Evolutionary conservation across 2,113 vertebrate species (phyloP), one percentile per base, ranked within the genome.

Genomic region (Rutilus rutilus): DNA sequence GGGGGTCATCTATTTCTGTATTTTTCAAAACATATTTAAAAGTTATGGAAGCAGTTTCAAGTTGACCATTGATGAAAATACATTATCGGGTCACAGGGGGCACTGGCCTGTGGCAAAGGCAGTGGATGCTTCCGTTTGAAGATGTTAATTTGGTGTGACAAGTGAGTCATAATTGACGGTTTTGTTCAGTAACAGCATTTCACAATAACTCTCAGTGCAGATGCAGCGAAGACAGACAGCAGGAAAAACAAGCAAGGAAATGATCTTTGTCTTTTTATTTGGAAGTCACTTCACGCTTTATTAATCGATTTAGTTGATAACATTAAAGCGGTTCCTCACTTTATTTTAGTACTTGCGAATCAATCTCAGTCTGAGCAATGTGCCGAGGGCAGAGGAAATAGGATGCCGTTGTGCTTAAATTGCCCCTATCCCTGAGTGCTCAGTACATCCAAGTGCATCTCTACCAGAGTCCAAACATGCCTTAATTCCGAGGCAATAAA

Each of bases 51-150:
- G 89, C 89, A 88, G 86, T 90, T 86, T 39, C 76, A 91, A 89
- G 84, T 90, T 91, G 91, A 90, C 90, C 89, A 89, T 92, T 7
- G 59, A 71, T 88, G 83, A 82, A 62, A 86, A 89, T 79, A 90
- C 85, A 91, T 86, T 89, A 88, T 90, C 89, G 85, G 85, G 90
- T 30, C 42, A 90, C 89, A 92, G 88, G 78, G 85, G 86, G 87
- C 86, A 90, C 59, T 94, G 86, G 91, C 93, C 92, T 87, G 90
- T 90, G 92, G 94, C 92, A 82, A 91, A 86, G 89, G 39, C 67
- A 89, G 88, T 82, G 92, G 91, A 90, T 93, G 91, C 90, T 93
- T 86, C 88, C 86, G 90, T 92, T 91, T 93, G 90, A 94, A 92
- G 91, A 91, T 90, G 89, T 90, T 92, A 92, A 95, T 91, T 89